Evolutionary conservation across 2,888 invertebrate species (phyloP).

Genomic region (Ormyrus pomaceus): DNA sequence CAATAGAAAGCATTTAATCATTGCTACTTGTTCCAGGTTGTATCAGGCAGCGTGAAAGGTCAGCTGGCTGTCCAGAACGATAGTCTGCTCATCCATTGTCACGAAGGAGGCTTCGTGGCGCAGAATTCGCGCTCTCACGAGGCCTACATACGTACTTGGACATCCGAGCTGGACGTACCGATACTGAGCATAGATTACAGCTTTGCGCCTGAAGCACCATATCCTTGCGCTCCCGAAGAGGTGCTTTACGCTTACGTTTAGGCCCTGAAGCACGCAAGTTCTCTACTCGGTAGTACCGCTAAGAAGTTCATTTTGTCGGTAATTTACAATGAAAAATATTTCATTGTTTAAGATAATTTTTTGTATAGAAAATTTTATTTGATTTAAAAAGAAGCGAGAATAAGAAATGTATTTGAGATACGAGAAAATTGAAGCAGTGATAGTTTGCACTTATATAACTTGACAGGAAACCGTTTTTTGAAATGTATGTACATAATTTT

Average conservation of each 20-base stretch:
- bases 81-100: conserved; percentile 92
- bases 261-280: conserved; percentile 87
- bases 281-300: conserved; percentile 83
- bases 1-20: no score
- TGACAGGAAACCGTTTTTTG: no score
- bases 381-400: no score
- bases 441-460: no score
- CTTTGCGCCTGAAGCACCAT: conserved; percentile 95
- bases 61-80: conserved; percentile 77
- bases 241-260: conserved; percentile 96
- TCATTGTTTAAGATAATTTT: no score
- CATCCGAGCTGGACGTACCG: conserved; percentile 88
- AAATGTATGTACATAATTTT: no score
- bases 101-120: conserved; percentile 98
- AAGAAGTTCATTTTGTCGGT: conserved; percentile 70
- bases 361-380: no score
- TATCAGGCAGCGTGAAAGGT: conserved; percentile 66
- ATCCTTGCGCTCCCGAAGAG: conserved; percentile 96
- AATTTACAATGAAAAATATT: no score
- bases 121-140: conserved; percentile 98
- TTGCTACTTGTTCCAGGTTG: conserved; percentile 74
- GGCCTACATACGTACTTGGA: conserved; percentile 95
- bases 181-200: conserved; percentile 98
- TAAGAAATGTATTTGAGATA: no score
- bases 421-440: no score